Base-by-base conservation (phyloP, 2,797 vertebrate species). In the Sebastes diaconus region DNA sequence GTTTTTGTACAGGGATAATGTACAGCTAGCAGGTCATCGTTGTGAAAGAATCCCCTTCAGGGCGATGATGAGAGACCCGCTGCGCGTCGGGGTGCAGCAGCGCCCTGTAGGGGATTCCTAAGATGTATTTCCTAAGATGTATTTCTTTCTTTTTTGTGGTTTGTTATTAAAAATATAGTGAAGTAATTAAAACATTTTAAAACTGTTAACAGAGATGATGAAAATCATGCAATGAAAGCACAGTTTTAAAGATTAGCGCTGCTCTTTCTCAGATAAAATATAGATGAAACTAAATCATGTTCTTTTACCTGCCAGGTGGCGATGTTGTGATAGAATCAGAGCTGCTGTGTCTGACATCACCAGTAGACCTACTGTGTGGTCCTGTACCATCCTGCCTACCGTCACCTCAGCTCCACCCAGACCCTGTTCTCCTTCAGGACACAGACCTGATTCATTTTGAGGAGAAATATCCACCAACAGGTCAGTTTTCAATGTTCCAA, bases 381-480 rank as follows among this genome's bases (percentile, higher is more conserved):
- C 98, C 99, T 0, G 97, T 99, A 25, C 99, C 98, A 3, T 99
- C 98, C 67, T 98, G 97, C 90, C 94, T 99, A 14, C 98, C 98
- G 0, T 99, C 98, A 16, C 99, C 99, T 3, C 97, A 98, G 84
- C 97, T 99, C 86, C 95, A 95, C 81, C 99, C 99, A 0, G 97
- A 99, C 88, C 98, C 97, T 0, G 96, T 99, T 27, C 80, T 96
- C 75, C 94, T 96, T 6, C 95, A 96, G 79, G 93, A 95, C 32
- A 83, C 90, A 1, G 97, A 99, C 89, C 96, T 99, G 89, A 99
- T 99, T 73, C 95, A 91, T 87, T 99, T 99, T 84, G 98, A 98
- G 89, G 96, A 97, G 65, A 96, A 73, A 64, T 89, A 88, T 1
- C 72, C 79, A 14, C 79, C 89, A 36, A 32, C 95, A 60, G 92